Conservation (phyloP, 2,113 vertebrate genomes). For the Polypterus senegalus region DNA sequence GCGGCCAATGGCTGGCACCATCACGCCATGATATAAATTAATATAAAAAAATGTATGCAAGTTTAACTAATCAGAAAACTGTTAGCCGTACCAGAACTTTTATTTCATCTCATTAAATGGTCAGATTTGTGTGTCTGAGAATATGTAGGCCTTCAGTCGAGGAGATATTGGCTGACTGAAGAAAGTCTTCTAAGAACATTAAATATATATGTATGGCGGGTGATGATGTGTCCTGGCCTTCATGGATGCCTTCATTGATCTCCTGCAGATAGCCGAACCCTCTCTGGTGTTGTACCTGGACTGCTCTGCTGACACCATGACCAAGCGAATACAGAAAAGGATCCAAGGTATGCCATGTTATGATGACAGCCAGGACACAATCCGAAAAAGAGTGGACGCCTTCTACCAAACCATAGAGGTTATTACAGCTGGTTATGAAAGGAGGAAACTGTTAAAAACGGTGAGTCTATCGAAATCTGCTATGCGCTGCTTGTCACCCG, state of each 20-base stretch:
- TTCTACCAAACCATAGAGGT: constrained; percentile 49
- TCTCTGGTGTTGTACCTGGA: constrained; percentile 65
- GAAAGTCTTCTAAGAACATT: too few relatives aligned
- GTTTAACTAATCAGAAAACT: too few relatives aligned
- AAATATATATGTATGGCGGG: neutral
- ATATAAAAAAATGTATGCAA: too few relatives aligned
- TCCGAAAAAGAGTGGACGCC: constrained; percentile 42
- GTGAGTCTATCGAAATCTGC: constrained; percentile 32
- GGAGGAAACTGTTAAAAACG: constrained; percentile 56
- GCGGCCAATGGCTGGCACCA: too few relatives aligned
- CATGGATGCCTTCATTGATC: constrained; percentile 1
- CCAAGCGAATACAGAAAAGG: constrained; percentile 45
- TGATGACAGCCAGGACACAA: constrained; percentile 16
- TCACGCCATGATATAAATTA: too few relatives aligned
- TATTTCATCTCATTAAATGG: too few relatives aligned
- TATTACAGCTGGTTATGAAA: constrained; percentile 60
- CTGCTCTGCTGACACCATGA: constrained; percentile 71
- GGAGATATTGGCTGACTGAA: too few relatives aligned
- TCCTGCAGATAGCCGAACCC: constrained; percentile 65
- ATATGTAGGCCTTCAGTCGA: too few relatives aligned
- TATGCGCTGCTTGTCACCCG: too few relatives aligned
- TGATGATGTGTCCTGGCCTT: neutral
- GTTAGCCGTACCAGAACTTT: too few relatives aligned
- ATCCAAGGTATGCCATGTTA: constrained; percentile 20
- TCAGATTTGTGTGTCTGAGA: too few relatives aligned